A percentile compares a stretch with the other conserved stretches of the same genome.
These are phyloP conservation scores for Sebastes oblongus DNA, from an alignment of 2,797 vertebrate species.

Conservation along the genomic window DNA sequence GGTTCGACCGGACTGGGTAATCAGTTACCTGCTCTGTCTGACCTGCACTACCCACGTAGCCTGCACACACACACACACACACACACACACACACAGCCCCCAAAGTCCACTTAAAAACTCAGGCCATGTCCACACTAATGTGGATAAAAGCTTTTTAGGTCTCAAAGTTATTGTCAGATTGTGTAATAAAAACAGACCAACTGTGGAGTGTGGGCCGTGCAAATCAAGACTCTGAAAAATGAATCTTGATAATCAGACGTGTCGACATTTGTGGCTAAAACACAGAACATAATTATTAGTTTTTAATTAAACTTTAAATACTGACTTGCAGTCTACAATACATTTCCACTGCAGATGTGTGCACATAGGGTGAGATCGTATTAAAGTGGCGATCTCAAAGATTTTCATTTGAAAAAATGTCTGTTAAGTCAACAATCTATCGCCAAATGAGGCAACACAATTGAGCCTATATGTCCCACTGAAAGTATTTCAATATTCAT, in stretches of 20 bases:
- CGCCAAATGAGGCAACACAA: not conserved
- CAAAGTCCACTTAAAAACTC: constrained; percentile 38
- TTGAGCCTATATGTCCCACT: too few species aligned
- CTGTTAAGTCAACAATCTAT: not conserved
- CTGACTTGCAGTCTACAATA: not conserved
- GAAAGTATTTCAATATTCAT: too few species aligned
- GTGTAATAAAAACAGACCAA: not conserved
- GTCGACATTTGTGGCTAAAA: not conserved
- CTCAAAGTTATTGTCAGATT: not conserved
- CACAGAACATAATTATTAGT: too few species aligned
- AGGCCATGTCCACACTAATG: not conserved
- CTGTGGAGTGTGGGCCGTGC: not conserved
- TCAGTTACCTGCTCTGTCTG: constrained; percentile 80
- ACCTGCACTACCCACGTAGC: constrained; percentile 43
- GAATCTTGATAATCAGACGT: not conserved
- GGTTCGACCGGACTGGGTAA: constrained; percentile 77
- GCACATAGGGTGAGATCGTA: not conserved
- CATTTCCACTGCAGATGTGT: not conserved
- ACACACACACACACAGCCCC: constrained; percentile 16
- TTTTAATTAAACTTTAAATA: not conserved
- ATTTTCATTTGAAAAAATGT: not conserved
- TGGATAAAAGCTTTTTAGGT: not conserved
- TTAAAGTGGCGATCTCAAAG: not conserved
- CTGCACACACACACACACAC: not conserved
- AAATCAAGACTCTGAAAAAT: not conserved